These are phyloP conservation scores for Lepidothrix coronata DNA, from an alignment of 2,113 vertebrate genomes.

Conservation along the genomic window DNA sequence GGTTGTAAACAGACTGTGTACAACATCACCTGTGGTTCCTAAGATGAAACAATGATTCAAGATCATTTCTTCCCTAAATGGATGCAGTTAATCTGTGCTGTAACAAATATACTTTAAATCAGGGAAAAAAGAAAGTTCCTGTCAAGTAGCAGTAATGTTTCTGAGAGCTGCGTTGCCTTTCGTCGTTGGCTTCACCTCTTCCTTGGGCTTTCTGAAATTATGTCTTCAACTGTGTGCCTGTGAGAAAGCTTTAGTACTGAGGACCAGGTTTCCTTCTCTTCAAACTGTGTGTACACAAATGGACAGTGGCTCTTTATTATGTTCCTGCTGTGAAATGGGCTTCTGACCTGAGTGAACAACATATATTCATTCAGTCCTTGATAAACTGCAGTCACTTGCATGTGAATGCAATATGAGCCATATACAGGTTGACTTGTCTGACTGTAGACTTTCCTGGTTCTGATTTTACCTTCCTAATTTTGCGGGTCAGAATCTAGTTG, in stretches of 20 bases:
- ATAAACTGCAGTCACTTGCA: not conserved
- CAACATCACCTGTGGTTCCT: slow-evolving; percentile 68
- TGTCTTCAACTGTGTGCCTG: not conserved
- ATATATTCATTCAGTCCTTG: too few relatives aligned
- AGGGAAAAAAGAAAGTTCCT: slow-evolving; percentile 29
- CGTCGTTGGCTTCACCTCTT: not conserved
- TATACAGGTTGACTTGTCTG: not conserved
- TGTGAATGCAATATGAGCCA: not conserved
- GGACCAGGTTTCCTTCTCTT: not conserved
- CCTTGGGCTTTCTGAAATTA: not conserved
- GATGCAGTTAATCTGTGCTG: slow-evolving; percentile 57
- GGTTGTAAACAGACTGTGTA: slow-evolving; percentile 60
- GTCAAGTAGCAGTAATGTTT: not conserved
- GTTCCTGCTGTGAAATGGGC: not conserved
- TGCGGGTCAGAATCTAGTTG: not conserved
- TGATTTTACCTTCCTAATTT: not conserved
- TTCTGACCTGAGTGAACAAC: not conserved
- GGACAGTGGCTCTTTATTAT: not conserved
- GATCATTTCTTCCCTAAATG: slow-evolving; percentile 38
- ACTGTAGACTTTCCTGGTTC: not conserved
- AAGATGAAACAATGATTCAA: slow-evolving; percentile 50
- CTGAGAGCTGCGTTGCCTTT: slow-evolving; percentile 21
- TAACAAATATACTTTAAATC: slow-evolving; percentile 33
- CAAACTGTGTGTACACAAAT: not conserved
- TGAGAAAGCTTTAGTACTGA: not conserved